Percentiles rank a stretch among this genome's conserved stretches.
Conservation (phyloP, 2,113 vertebrate species). For the Heterotis niloticus region DNA sequence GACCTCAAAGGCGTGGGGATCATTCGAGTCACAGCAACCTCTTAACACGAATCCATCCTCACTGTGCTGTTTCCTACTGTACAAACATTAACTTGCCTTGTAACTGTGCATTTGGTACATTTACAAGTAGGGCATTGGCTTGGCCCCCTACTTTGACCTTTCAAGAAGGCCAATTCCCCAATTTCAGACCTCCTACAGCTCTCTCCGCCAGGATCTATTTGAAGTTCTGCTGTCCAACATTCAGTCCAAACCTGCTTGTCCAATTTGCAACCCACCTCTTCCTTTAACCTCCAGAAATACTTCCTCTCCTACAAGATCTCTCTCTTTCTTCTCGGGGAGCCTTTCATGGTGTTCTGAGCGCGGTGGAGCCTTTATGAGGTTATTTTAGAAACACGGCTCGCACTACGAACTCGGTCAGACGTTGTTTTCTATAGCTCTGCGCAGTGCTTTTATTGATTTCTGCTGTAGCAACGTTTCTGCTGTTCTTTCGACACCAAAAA, state of each 20-base stretch:
- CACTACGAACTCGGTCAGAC: not conserved
- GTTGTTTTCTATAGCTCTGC: too few species aligned
- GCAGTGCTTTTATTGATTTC: constrained; percentile 12
- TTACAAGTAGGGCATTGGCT: too few species aligned
- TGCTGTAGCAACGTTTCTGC: not conserved
- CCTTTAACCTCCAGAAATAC: not conserved
- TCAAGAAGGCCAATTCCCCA: too few species aligned
- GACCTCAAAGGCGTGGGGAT: too few species aligned
- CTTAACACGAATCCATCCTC: too few species aligned
- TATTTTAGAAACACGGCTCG: constrained; percentile 9
- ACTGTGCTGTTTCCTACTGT: too few species aligned
- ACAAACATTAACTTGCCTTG: too few species aligned
- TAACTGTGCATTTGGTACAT: too few species aligned
- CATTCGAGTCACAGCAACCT: too few species aligned
- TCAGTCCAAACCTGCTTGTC: not conserved
- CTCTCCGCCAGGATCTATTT: not conserved
- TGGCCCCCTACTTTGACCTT: too few species aligned
- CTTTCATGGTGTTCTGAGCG: not conserved
- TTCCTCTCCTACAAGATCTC: not conserved
- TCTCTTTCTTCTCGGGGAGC: not conserved
- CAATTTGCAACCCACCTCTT: not conserved
- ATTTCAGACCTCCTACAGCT: not conserved
- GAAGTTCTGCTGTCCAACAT: not conserved
- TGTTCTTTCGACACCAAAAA: not conserved
- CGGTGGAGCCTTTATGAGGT: not conserved